phyloP scores from a whole-genome alignment of 2,797 vertebrate species.

The Falco peregrinus region DNA sequence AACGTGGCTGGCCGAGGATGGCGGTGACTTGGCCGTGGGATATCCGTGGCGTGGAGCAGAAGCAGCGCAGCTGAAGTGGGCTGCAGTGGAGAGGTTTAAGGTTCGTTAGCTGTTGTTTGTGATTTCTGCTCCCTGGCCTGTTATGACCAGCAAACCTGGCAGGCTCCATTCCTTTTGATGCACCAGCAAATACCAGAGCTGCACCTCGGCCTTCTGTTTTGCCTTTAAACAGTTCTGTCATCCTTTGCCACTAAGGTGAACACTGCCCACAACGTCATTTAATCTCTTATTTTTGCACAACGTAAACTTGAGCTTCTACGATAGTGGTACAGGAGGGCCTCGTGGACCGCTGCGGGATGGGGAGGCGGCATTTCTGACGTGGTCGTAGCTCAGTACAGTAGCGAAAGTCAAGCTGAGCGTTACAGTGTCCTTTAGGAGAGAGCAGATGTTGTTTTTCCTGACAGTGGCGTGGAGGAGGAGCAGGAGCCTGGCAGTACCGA shows the following conservation, averaged over 20 bases:
- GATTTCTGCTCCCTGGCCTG: background rate
- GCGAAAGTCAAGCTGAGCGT: background rate
- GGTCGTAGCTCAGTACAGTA: background rate
- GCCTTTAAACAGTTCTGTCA: background rate
- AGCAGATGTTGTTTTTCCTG: background rate
- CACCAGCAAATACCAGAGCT: background rate
- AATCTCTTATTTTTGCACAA: background rate
- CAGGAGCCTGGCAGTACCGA: background rate
- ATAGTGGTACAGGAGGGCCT: background rate
- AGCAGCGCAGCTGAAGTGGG: background rate
- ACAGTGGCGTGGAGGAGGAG: background rate
- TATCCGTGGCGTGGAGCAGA: background rate
- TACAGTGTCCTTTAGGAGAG: background rate
- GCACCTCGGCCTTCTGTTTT: background rate
- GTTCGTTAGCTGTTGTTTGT: background rate
- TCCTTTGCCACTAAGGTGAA: background rate
- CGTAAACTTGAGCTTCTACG: background rate
- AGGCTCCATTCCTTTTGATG: too few species aligned
- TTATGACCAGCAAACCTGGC: background rate
- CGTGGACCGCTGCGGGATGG: fast-evolving
- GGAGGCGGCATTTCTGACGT: background rate
- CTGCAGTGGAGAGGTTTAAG: background rate
- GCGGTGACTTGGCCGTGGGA: background rate
- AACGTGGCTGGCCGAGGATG: background rate
- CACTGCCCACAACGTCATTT: fast-evolving